A percentile compares a stretch with the other conserved stretches of the same genome.
These are phyloP conservation scores for Peromyscus nudipes DNA, from an alignment of 2,797 vertebrate genomes.

Conservation along the genomic window DNA sequence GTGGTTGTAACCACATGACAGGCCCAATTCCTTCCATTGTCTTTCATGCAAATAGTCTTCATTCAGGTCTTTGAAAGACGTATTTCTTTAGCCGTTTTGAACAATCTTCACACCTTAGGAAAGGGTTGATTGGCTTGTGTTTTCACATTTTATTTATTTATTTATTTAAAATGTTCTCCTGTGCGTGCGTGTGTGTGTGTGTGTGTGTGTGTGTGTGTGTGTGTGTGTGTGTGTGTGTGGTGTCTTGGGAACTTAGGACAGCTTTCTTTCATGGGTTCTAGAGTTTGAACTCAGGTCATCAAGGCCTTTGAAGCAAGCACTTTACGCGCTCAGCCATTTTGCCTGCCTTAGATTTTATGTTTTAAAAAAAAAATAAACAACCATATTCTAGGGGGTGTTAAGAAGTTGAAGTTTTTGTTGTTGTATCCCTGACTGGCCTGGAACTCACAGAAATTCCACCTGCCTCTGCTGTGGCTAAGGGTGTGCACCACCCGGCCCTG, in stretches of 20 bases:
- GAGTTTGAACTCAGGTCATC: neutral
- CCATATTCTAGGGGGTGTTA: neutral
- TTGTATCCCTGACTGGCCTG: neutral
- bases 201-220: neutral
- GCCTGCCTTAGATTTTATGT: neutral
- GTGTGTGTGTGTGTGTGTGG: neutral
- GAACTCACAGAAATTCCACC: neutral
- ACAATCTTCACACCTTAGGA: neutral
- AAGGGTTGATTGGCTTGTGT: neutral
- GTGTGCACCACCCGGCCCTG: no score
- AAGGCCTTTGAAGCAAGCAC: neutral
- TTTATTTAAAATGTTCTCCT: neutral
- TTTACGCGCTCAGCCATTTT: neutral
- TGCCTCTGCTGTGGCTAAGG: neutral
- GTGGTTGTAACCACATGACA: neutral
- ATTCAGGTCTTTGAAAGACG: slow-evolving; percentile 15
- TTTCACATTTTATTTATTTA: slow-evolving; percentile 29
- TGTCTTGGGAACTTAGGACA: neutral
- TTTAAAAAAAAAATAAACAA: neutral
- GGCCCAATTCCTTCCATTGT: neutral
- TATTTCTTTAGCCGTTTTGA: neutral
- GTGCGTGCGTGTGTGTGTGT: neutral
- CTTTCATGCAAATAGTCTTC: neutral
- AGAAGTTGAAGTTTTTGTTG: neutral
- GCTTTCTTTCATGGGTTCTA: neutral